phyloP scores from a whole-genome alignment of 2,113 vertebrate genomes.

The Numenius arquata region DNA sequence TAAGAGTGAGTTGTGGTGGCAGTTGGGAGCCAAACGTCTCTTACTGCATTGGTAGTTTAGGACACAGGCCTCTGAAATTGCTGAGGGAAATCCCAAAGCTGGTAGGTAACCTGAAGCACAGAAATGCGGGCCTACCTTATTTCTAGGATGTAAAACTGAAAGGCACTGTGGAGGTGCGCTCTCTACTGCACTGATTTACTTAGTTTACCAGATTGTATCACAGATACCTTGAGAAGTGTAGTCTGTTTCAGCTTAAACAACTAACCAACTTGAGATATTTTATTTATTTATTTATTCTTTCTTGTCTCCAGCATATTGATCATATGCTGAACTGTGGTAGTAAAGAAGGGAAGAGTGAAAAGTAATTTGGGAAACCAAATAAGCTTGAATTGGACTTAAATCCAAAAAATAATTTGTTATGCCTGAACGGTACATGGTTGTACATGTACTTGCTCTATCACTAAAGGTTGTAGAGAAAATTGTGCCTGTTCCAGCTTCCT shows the following conservation, averaged over 20 bases:
- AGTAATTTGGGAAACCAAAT: background rate
- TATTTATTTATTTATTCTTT: background rate
- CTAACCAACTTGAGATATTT: background rate
- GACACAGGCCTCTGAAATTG: background rate
- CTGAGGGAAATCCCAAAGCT: background rate
- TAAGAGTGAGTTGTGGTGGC: background rate
- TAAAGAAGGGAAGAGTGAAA: background rate
- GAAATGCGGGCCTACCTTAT: background rate
- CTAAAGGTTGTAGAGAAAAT: background rate
- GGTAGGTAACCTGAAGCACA: accelerated
- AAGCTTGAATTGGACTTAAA: background rate
- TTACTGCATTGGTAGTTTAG: background rate
- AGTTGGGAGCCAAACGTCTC: background rate
- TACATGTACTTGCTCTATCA: background rate
- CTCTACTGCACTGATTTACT: background rate
- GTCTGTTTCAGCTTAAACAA: background rate
- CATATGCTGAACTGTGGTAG: background rate
- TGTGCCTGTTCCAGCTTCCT: background rate
- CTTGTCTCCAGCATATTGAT: background rate
- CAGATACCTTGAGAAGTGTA: background rate
- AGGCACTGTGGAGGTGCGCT: background rate
- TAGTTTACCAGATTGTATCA: background rate
- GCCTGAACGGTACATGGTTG: background rate
- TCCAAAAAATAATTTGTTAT: background rate
- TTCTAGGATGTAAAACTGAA: background rate